phyloP scores from a whole-genome alignment of 2,888 invertebrate species.

The Bellardia pandia region DNA sequence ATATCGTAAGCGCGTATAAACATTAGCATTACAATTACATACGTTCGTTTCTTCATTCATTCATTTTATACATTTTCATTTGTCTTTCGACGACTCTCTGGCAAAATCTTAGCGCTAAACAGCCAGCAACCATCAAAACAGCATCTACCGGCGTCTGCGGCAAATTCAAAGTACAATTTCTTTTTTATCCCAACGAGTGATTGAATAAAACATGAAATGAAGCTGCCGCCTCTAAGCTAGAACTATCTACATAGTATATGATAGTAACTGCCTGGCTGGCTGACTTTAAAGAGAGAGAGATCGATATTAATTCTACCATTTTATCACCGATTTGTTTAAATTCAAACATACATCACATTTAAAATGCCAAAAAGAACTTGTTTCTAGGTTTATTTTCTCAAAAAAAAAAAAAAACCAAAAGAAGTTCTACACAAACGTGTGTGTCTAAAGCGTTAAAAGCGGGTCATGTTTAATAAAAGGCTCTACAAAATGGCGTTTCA shows the following conservation, averaged over 20 bases:
- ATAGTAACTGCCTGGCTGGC: background rate
- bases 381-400: background rate
- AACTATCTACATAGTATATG: slow-evolving; percentile 2
- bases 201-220: slow-evolving; percentile 73
- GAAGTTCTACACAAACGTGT: too few relatives aligned
- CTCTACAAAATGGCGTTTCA: background rate
- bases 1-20: slow-evolving; percentile 55
- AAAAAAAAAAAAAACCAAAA: too few relatives aligned
- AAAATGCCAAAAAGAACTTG: background rate
- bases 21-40: background rate
- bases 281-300: background rate
- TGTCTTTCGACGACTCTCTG: background rate
- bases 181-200: slow-evolving; percentile 69
- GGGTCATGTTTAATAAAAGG: background rate
- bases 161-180: slow-evolving; percentile 66
- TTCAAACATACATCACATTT: slow-evolving; percentile 60
- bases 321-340: slow-evolving; percentile 69
- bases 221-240: slow-evolving; percentile 59
- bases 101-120: slow-evolving; percentile 21
- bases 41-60: slow-evolving; percentile 21
- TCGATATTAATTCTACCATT: slow-evolving; percentile 69
- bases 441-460: too few relatives aligned
- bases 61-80: slow-evolving; percentile 20
- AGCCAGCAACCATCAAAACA: slow-evolving; percentile 8
- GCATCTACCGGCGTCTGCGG: slow-evolving; percentile 70